Base-by-base conservation (phyloP, 35 echinoderm and acorn worm genomes). In the Stichopus chloronotus region DNA sequence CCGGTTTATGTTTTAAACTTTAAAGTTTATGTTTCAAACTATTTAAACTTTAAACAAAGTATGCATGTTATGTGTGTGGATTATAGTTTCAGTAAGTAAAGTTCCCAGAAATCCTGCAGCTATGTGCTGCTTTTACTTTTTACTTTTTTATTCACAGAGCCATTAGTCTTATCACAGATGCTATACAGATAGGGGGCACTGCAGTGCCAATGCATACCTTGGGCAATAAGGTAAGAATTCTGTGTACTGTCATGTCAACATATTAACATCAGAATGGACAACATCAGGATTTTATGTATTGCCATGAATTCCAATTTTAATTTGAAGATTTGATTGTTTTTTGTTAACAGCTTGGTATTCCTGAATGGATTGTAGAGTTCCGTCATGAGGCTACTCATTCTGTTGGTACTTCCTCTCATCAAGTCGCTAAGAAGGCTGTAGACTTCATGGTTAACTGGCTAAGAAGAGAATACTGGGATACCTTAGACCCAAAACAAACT, bases 381-480 rank as follows among this genome's bases (percentile, higher is more conserved):
- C 87, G 87, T 72, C 87, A 89, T 16, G 87, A 89, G 21, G 60
- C 87, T 63, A 63, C 87, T 30, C 87, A 89, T 72, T 89, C 87
- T 63, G 59, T 71, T 9, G 63, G 87, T 43, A 22, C 87, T 16
- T 43, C 87, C 58, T 71, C 87, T 14, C 59, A 71, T 55, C 11
- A 25, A 8, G 19, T 89, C 43, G 87, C 43, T 7, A 89, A 89
- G 30, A 63, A 59, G 57, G 87, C 57, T 89, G 87, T 72, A 13
- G 43, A 71, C 5, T 89, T 89, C 14, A 30, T 89, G 87, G 71
- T 89, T 89, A 19, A 52, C 61, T 89, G 55, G 59, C 22, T 89
- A 9, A 65, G 61, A 52, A 52, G 60, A 21, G 60, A 89, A n/a
- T 89, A 63, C 59, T 89, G 87, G 87, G 87, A 89, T 89, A 53